phyloP scores from a whole-genome alignment of 2,888 invertebrate species.

The Drosophila prolongata region DNA sequence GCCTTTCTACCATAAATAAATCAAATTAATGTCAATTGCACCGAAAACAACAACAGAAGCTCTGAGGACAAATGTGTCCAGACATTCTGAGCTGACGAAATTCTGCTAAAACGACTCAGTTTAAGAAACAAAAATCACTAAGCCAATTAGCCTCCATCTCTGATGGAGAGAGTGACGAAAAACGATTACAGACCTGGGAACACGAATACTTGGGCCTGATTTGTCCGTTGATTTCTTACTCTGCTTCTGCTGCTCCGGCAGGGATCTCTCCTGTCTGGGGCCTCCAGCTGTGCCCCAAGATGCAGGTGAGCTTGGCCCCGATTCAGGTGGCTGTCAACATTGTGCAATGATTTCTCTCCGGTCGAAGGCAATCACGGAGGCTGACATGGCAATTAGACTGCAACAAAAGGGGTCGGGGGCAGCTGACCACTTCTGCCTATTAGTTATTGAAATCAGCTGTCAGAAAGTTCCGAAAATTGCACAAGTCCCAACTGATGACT shows the following conservation, averaged over 20 bases:
- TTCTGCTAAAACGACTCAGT: conserved; percentile 50
- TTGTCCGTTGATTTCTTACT: conserved; percentile 7
- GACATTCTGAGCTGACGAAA: neutral
- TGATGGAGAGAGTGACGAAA: conserved; percentile 40
- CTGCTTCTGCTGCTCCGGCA: neutral
- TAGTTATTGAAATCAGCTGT: conserved; percentile 81
- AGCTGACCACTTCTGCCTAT: conserved; percentile 68
- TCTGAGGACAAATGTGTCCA: conserved; percentile 13
- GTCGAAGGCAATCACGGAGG: conserved; percentile 63
- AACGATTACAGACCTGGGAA: conserved; percentile 36
- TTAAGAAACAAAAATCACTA: conserved; percentile 73
- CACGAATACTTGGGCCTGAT: conserved; percentile 13
- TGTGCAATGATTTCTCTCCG: conserved; percentile 40
- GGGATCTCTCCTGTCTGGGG: conserved; percentile 10
- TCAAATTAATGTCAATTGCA: conserved; percentile 71
- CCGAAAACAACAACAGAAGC: conserved; percentile 20
- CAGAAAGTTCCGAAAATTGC: conserved; percentile 67
- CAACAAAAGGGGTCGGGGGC: conserved; percentile 52
- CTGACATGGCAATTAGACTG: conserved; percentile 77
- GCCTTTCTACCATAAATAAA: conserved; percentile 60
- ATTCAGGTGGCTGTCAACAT: conserved; percentile 52
- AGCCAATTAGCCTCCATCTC: conserved; percentile 58
- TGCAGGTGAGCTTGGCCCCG: neutral
- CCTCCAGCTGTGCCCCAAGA: conserved; percentile 24
- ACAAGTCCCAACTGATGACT: conserved; percentile 61